A percentile compares a stretch with the other conserved stretches of the same genome.
phyloP scores from a whole-genome alignment of 2,888 invertebrate genomes.

The Schizotus pectinicornis region DNA sequence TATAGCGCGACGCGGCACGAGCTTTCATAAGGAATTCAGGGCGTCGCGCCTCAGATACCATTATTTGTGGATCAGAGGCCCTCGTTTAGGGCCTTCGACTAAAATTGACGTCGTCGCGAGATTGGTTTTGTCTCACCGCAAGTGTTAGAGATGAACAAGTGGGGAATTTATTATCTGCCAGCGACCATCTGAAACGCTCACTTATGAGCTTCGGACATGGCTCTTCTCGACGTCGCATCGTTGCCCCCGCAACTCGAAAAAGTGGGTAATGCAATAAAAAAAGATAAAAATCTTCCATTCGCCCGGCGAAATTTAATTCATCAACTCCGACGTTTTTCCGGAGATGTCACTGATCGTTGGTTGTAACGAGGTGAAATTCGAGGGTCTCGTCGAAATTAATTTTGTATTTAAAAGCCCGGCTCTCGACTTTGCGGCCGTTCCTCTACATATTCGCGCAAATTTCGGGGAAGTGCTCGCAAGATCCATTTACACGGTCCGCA shows the following conservation, averaged over 20 bases:
- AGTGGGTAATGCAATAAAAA: conserved; percentile 8
- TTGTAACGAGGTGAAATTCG: no score
- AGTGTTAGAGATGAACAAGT: conserved; percentile 30
- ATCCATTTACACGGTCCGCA: conserved; percentile 11
- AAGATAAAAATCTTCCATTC: not conserved
- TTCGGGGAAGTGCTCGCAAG: conserved; percentile 7
- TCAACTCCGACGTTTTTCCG: not conserved
- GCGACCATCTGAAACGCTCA: conserved; percentile 34
- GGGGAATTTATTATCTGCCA: conserved; percentile 36
- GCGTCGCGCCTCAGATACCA: conserved; percentile 13
- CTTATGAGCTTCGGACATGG: conserved; percentile 35
- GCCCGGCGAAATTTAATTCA: not conserved
- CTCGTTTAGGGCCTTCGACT: conserved; percentile 23
- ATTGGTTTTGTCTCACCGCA: conserved; percentile 36
- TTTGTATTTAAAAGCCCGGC: no score
- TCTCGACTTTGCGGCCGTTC: no score
- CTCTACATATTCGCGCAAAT: conserved; percentile 8
- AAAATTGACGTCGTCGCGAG: conserved; percentile 37
- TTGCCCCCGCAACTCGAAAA: not conserved
- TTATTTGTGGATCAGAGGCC: conserved; percentile 27
- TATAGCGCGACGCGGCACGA: conserved; percentile 7
- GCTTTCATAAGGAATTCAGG: conserved; percentile 13
- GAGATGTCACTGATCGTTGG: not conserved
- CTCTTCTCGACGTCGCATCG: not conserved
- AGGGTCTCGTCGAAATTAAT: no score